Evolutionary conservation across 2,797 vertebrate genomes (phyloP).

Genomic region (Clarias platycephalus): DNA sequence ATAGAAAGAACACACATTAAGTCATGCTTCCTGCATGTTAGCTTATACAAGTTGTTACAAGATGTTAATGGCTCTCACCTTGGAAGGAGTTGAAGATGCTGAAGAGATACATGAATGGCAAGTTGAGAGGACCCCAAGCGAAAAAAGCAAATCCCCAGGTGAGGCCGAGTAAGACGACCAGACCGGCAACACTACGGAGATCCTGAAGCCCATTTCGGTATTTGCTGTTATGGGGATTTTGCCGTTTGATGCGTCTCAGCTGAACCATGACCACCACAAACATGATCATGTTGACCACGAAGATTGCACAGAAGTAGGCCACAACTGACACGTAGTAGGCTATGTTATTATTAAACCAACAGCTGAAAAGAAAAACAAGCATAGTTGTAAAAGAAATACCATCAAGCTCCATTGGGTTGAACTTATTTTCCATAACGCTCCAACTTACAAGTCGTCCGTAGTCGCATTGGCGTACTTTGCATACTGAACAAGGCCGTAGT

Average conservation of each 20-base stretch:
- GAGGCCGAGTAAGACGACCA: constrained; percentile 88
- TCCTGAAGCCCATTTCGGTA: constrained; percentile 81
- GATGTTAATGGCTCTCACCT: constrained; percentile 71
- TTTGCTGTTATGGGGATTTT: constrained; percentile 87
- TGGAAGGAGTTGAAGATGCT: constrained; percentile 91
- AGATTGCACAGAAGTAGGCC: constrained; percentile 88
- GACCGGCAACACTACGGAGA: constrained; percentile 84
- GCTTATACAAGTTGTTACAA: background rate
- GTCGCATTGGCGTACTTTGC: constrained; percentile 74
- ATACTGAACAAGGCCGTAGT: constrained; percentile 83
- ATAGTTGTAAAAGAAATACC: background rate
- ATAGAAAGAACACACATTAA: background rate
- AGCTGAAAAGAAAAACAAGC: constrained; percentile 70
- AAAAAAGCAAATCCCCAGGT: constrained; percentile 96
- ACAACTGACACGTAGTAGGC: constrained; percentile 90
- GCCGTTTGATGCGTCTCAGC: constrained; percentile 88
- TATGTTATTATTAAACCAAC: constrained; percentile 84
- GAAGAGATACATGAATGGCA: constrained; percentile 89
- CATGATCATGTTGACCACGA: constrained; percentile 83
- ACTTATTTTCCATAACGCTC: background rate
- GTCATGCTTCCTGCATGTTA: background rate
- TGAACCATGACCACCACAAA: constrained; percentile 92
- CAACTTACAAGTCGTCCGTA: constrained; percentile 87
- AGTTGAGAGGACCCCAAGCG: constrained; percentile 83
- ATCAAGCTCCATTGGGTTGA: background rate